These are phyloP conservation scores for Alsophila aescularia DNA, from an alignment of 2,888 invertebrate species.

Conservation along the genomic window DNA sequence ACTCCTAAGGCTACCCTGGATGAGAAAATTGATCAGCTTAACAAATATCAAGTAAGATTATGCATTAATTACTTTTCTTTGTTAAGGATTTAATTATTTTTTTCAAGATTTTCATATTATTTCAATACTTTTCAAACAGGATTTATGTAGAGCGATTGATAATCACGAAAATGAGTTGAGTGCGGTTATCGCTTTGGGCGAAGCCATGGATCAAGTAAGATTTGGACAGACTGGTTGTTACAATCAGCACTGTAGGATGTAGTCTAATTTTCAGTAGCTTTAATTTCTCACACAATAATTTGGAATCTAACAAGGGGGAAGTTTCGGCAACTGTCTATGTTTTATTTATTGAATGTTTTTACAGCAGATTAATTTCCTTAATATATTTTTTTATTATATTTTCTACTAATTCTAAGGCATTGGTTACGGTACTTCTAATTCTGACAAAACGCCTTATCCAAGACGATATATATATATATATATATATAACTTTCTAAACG, in stretches of 20 bases:
- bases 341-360: constrained; percentile 33
- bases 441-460: constrained; percentile 36
- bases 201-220: constrained; percentile 94
- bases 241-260: constrained; percentile 69
- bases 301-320: constrained; percentile 54
- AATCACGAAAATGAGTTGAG: constrained; percentile 88
- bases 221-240: constrained; percentile 45
- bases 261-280: constrained; percentile 79
- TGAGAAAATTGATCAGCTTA: constrained; percentile 95
- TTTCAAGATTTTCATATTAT: constrained; percentile 46
- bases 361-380: constrained; percentile 28
- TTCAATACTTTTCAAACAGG: constrained; percentile 86
- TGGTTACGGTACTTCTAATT: constrained; percentile 56
- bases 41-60: constrained; percentile 92
- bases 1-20: constrained; percentile 92
- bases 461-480: too few relatives aligned
- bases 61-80: constrained; percentile 6
- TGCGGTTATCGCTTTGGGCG: constrained; percentile 89
- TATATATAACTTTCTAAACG: constrained; percentile 41
- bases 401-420: constrained; percentile 54
- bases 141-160: constrained; percentile 90
- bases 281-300: constrained; percentile 66
- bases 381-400: constrained; percentile 29
- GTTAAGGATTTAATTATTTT: constrained; percentile 18
- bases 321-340: constrained; percentile 35